Conservation (phyloP, 1,140 invertebrate species). For the Drosophila watanabei region DNA sequence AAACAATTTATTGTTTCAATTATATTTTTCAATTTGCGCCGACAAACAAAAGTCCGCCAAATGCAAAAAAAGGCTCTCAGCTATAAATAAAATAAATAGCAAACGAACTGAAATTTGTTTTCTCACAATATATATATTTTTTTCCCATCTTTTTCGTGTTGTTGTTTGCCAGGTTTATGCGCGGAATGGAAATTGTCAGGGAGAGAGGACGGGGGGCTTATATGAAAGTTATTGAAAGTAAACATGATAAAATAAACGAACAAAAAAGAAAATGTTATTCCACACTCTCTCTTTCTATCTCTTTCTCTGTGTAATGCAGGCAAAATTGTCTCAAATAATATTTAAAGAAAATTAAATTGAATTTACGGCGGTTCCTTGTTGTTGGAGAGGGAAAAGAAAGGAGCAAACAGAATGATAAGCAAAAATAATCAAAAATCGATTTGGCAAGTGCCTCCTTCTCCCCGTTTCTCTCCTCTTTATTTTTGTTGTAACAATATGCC, state of each 20-base stretch:
- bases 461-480: background rate
- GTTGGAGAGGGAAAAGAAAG: slow-evolving; percentile 7
- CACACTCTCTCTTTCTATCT: slow-evolving; percentile 22
- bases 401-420: slow-evolving; percentile 69
- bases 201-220: slow-evolving; percentile 1
- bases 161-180: slow-evolving; percentile 61
- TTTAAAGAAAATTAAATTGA: slow-evolving; percentile 84
- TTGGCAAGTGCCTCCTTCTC: slow-evolving; percentile 64
- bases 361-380: slow-evolving; percentile 66
- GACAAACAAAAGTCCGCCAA: slow-evolving; percentile 74
- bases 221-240: slow-evolving; percentile 79
- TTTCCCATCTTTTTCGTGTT: background rate
- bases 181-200: slow-evolving; percentile 50
- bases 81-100: slow-evolving; percentile 81
- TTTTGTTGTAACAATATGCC: slow-evolving; percentile 74
- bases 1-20: slow-evolving; percentile 81
- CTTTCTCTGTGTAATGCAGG: slow-evolving; percentile 54
- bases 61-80: slow-evolving; percentile 71
- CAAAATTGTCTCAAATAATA: slow-evolving; percentile 82
- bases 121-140: background rate
- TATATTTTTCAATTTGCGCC: slow-evolving; percentile 83
- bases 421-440: slow-evolving; percentile 83
- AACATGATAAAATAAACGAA: slow-evolving; percentile 73
- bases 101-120: slow-evolving; percentile 54
- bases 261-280: slow-evolving; percentile 58